These are phyloP conservation scores for Protomyctophum bolini DNA, from an alignment of 2,113 vertebrate genomes.

Conservation along the genomic window DNA sequence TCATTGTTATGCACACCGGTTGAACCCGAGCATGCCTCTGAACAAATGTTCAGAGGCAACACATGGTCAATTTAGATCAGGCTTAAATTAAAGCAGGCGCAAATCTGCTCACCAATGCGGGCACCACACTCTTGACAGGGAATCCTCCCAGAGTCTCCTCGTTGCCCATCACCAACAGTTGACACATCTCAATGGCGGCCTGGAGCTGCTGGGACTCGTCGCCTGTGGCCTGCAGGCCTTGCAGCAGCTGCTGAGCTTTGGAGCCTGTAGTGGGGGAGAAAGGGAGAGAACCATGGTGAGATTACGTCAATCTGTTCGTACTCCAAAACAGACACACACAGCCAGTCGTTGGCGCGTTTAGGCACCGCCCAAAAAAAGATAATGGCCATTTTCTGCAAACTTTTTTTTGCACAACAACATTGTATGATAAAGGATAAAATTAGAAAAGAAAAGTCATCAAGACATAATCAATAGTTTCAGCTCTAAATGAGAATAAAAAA, in stretches of 20 bases:
- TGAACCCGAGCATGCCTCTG: too few relatives aligned
- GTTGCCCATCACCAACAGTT: slow-evolving; percentile 98
- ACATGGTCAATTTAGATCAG: too few relatives aligned
- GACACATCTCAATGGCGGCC: slow-evolving; percentile 99
- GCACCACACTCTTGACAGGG: slow-evolving; percentile 97
- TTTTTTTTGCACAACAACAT: not conserved
- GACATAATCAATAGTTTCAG: not conserved
- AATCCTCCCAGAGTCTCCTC: slow-evolving; percentile 98
- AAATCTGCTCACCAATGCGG: slow-evolving; percentile 88
- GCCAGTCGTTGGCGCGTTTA: too few relatives aligned
- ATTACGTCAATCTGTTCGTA: too few relatives aligned
- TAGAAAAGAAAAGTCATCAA: not conserved
- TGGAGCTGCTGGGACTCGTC: slow-evolving; percentile 98
- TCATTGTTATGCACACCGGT: too few relatives aligned
- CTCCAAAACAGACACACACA: too few relatives aligned
- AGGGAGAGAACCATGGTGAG: not conserved
- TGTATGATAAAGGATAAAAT: not conserved
- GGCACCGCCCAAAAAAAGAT: too few relatives aligned
- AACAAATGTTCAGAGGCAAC: too few relatives aligned
- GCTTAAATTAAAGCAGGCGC: too few relatives aligned
- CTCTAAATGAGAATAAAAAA: too few relatives aligned
- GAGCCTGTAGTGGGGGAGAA: slow-evolving; percentile 81
- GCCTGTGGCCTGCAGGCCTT: slow-evolving; percentile 95
- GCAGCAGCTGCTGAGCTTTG: slow-evolving; percentile 97
- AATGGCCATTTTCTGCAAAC: too few relatives aligned